Conservation (phyloP, 2,888 invertebrate species). For the Brenthis daphne region DNA sequence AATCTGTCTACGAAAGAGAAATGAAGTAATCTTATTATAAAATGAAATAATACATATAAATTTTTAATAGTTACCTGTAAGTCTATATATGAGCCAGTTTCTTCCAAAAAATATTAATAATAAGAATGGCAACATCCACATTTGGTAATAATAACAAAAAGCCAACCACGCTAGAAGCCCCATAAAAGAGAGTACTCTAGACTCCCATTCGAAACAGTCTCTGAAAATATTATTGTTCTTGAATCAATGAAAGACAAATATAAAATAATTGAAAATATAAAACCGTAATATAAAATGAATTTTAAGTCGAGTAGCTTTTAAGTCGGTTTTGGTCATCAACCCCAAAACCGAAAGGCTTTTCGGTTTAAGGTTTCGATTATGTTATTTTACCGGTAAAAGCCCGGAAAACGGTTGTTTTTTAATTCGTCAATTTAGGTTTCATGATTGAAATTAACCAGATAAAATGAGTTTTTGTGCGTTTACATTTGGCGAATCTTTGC, state of each 20-base stretch:
- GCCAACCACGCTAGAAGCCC: constrained; percentile 93
- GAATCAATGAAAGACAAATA: neutral
- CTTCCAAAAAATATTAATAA: constrained; percentile 90
- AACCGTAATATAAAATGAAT: too few relatives aligned
- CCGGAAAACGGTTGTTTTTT: too few relatives aligned
- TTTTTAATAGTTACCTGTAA: constrained; percentile 60
- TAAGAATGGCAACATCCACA: constrained; percentile 95
- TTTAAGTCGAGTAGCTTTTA: too few relatives aligned
- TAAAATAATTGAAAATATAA: neutral
- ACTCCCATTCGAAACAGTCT: constrained; percentile 99
- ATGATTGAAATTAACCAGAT: too few relatives aligned
- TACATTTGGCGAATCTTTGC: too few relatives aligned
- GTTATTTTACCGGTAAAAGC: too few relatives aligned
- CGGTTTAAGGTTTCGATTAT: too few relatives aligned
- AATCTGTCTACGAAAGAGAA: constrained; percentile 11
- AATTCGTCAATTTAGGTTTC: too few relatives aligned
- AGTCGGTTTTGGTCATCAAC: too few relatives aligned
- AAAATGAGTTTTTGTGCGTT: too few relatives aligned
- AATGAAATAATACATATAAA: neutral
- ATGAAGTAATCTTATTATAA: neutral
- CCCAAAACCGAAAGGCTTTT: too few relatives aligned
- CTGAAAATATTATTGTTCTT: constrained; percentile 63
- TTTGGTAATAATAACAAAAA: constrained; percentile 96
- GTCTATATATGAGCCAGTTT: constrained; percentile 76
- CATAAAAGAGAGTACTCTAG: constrained; percentile 89